Evolutionary conservation across 1,140 invertebrate species (phyloP).

Genomic region (Drosophila simulans): DNA sequence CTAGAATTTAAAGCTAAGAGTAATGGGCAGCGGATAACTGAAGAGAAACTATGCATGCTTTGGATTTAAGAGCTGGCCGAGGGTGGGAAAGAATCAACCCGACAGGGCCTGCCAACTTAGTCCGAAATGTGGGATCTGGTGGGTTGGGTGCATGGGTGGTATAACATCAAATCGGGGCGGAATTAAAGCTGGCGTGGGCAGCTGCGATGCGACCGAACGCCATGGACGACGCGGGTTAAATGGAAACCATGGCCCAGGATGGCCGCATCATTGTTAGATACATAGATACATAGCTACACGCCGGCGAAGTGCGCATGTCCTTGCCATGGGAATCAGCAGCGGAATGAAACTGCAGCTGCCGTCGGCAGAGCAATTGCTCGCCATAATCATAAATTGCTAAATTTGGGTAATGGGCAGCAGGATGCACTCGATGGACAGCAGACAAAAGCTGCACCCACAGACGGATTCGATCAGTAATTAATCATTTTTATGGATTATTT

Average conservation of each 20-base stretch:
- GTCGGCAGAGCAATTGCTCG: conserved; percentile 59
- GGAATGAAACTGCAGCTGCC: conserved; percentile 30
- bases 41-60: conserved; percentile 62
- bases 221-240: conserved; percentile 74
- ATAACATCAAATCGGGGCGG: neutral
- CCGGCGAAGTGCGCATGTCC: conserved; percentile 59
- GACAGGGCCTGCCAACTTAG: conserved; percentile 56
- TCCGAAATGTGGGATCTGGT: conserved; percentile 16
- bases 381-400: conserved; percentile 77
- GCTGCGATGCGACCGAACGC: conserved; percentile 65
- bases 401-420: conserved; percentile 51
- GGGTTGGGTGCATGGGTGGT: neutral
- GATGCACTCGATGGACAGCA: conserved; percentile 57
- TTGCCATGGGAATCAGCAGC: conserved; percentile 3
- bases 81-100: conserved; percentile 33
- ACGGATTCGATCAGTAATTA: conserved; percentile 67
- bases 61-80: conserved; percentile 50
- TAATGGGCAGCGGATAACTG: conserved; percentile 61
- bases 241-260: conserved; percentile 60
- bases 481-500: conserved; percentile 81
- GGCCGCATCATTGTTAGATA: conserved; percentile 59
- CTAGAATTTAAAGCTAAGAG: conserved; percentile 53
- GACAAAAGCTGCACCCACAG: conserved; percentile 44
- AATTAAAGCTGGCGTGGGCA: conserved; percentile 35
- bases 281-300: conserved; percentile 49